Conservation (phyloP, 2,113 vertebrate species). For the Pholis gunnellus region DNA sequence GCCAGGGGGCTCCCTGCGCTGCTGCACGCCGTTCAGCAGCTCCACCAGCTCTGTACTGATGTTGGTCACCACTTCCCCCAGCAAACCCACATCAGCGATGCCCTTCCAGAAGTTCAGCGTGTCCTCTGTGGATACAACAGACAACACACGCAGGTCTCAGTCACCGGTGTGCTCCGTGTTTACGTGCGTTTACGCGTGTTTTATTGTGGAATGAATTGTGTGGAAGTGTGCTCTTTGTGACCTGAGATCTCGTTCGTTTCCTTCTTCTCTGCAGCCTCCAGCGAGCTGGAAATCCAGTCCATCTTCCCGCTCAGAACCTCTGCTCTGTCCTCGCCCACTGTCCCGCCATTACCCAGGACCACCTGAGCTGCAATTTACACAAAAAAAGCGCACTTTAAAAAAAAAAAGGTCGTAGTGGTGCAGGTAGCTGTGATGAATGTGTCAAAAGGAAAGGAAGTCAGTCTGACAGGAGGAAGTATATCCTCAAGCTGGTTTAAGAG, state of each 20-base stretch:
- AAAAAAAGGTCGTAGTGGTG: too few species aligned
- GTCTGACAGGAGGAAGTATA: not conserved
- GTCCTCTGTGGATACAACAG: conserved; percentile 86
- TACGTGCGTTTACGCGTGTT: too few species aligned
- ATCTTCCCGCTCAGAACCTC: conserved; percentile 81
- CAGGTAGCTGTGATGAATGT: not conserved
- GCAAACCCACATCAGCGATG: conserved; percentile 95
- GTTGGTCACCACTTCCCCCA: conserved; percentile 97
- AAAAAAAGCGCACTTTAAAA: not conserved
- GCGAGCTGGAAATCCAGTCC: conserved; percentile 78
- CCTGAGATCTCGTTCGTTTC: conserved; percentile 92
- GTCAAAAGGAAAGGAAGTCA: not conserved
- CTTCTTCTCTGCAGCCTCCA: conserved; percentile 87
- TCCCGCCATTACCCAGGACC: conserved; percentile 88
- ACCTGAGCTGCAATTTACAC: conserved; percentile 86
- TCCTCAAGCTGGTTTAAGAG: too few species aligned
- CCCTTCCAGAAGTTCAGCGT: conserved; percentile 98
- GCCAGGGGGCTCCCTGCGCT: conserved; percentile 84
- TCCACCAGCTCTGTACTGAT: conserved; percentile 95
- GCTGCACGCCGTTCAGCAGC: conserved; percentile 91
- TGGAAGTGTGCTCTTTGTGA: conserved; percentile 62
- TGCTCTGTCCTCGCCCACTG: conserved; percentile 86
- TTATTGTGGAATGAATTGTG: not conserved
- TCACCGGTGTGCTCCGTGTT: not conserved
- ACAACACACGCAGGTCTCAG: not conserved